These are phyloP conservation scores for Tanytarsus gracilentus DNA, from an alignment of 2,888 invertebrate species.

Conservation along the genomic window DNA sequence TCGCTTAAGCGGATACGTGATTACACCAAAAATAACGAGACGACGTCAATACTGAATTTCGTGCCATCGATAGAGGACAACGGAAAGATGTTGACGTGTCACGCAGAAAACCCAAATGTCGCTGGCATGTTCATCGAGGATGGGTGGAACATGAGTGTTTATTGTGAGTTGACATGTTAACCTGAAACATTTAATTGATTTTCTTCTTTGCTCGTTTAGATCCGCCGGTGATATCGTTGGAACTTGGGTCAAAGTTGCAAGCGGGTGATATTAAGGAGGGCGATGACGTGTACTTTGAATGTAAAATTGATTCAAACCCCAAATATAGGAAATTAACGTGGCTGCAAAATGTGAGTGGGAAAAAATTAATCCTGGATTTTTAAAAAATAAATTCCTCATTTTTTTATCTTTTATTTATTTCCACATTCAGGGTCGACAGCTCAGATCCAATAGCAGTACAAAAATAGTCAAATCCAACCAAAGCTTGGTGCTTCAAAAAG, in stretches of 20 bases:
- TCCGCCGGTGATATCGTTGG: slow-evolving; percentile 65
- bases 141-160: slow-evolving; percentile 69
- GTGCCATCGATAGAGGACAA: slow-evolving; percentile 72
- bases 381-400: background rate
- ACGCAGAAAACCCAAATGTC: slow-evolving; percentile 75
- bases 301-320: slow-evolving; percentile 72
- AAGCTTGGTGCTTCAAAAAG: slow-evolving; percentile 73
- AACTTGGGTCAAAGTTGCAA: slow-evolving; percentile 66
- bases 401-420: background rate
- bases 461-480: slow-evolving; percentile 77
- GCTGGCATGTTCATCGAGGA: slow-evolving; percentile 64
- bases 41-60: slow-evolving; percentile 68
- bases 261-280: slow-evolving; percentile 76
- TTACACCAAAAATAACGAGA: slow-evolving; percentile 63
- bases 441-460: slow-evolving; percentile 35
- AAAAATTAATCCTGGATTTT: background rate
- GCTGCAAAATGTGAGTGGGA: slow-evolving; percentile 64
- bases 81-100: slow-evolving; percentile 67
- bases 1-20: slow-evolving; percentile 44
- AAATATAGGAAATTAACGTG: slow-evolving; percentile 65
- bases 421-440: slow-evolving; percentile 12
- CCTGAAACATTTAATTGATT: no score
- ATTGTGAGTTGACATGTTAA: slow-evolving; percentile 56
- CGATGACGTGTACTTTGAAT: slow-evolving; percentile 78
- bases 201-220: no score